Evolutionary conservation across 2,797 vertebrate species (phyloP), one percentile per base, ranked within the genome.

Genomic region (Microctenopoma steveboyesi): DNA sequence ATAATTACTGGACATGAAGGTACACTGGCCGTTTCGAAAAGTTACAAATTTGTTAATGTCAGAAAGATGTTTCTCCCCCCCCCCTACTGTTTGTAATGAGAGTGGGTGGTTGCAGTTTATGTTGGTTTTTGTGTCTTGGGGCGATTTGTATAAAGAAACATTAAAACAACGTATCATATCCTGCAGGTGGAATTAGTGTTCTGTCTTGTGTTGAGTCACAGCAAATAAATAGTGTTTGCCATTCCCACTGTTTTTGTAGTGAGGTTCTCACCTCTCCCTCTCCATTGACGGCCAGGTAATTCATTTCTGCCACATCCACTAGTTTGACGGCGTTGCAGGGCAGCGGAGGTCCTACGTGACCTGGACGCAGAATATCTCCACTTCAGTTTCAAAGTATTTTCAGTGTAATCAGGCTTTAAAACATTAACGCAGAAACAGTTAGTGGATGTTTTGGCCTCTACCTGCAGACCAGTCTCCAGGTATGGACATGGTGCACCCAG

Each of bases 391-490:
- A 51, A 16, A 47, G 6, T 50, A 42, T 25, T 2, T 49, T 51
- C 1, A 14, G 35, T 28, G 6, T 18, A 8, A 7, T 18, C n/a
- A 15, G 3, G 16, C 37, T 3, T 4, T 0, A 64, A 15, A 14
- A 57, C 2, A 57, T 7, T 13, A 69, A 3, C 35, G 5, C 1
- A 7, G 16, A 1, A 33, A 3, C 33, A 42, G 13, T 30, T 6
- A 12, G 15, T 35, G 8, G 25, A 37, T 0, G 2, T 28, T 35
- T 5, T 7, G 50, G 18, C 4, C 11, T 18, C 16, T 93, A 98
- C 98, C 98, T 93, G 98, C 97, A 28, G 95, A 94, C 96, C 96
- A 99, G 90, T 99, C 98, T 4, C 98, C 98, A 40, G 98, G 96
- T 69, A 98, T 5, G 0, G 95, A 95, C 87, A 99, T 91, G 7